These are phyloP conservation scores for Tetheella fluctuosa DNA, from an alignment of 2,888 invertebrate species.

Conservation along the genomic window DNA sequence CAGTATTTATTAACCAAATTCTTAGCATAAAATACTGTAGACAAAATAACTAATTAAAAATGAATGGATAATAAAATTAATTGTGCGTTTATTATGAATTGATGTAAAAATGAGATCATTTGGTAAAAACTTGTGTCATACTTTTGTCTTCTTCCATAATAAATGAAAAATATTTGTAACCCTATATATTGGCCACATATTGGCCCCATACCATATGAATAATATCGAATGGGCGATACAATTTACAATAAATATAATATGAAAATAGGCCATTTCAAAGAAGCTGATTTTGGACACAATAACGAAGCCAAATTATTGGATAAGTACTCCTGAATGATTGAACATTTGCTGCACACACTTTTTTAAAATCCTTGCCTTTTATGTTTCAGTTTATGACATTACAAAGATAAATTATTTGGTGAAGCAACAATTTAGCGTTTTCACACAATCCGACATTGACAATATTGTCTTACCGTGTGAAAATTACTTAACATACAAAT, in stretches of 20 bases:
- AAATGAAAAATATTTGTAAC: not conserved
- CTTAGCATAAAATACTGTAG: no score
- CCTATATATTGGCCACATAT: not conserved
- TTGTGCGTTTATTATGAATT: no score
- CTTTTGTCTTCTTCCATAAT: no score
- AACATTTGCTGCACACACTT: no score
- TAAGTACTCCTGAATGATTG: no score
- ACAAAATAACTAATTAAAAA: not conserved
- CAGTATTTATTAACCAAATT: no score
- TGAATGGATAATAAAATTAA: not conserved
- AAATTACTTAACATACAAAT: constrained; percentile 9
- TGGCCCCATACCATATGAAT: constrained; percentile 7
- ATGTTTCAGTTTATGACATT: no score
- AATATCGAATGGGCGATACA: not conserved
- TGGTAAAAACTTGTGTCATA: not conserved
- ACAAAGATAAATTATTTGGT: no score
- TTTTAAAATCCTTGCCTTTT: no score
- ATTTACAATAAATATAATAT: not conserved
- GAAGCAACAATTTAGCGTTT: no score
- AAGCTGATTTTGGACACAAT: not conserved
- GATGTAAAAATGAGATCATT: not conserved
- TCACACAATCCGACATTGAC: not conserved
- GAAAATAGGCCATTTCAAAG: not conserved
- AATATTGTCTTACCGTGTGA: not conserved
- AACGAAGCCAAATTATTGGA: not conserved